A percentile compares a stretch with the other conserved stretches of the same genome.
phyloP scores from a whole-genome alignment of 2,888 invertebrate genomes.

The Actias luna region DNA sequence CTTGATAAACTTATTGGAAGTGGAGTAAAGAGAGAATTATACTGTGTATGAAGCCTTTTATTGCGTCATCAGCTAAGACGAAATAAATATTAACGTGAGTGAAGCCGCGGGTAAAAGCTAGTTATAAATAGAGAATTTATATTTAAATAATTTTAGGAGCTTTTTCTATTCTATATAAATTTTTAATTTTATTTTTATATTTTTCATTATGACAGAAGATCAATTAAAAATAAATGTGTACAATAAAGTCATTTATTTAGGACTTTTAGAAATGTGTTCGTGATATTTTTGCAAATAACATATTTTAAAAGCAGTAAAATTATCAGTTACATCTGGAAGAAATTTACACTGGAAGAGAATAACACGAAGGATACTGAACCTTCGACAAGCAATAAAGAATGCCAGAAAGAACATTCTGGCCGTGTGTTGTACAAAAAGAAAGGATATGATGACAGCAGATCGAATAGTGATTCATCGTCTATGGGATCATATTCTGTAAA shows the following conservation, averaged over 20 bases:
- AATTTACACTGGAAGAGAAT: conserved; percentile 50
- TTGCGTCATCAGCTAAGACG: too few relatives aligned
- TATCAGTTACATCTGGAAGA: conserved; percentile 47
- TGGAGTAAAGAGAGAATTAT: too few relatives aligned
- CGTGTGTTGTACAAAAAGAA: conserved; percentile 29
- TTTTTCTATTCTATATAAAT: not conserved
- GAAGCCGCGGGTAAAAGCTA: too few relatives aligned
- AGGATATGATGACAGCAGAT: conserved; percentile 28
- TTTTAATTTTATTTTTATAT: not conserved
- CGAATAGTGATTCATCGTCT: conserved; percentile 35
- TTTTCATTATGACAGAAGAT: conserved; percentile 22
- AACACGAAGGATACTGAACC: conserved; percentile 38
- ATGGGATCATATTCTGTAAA: conserved; percentile 37
- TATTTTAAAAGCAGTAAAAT: conserved; percentile 40
- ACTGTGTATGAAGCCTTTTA: too few relatives aligned
- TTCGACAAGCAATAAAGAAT: conserved; percentile 48
- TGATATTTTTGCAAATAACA: not conserved
- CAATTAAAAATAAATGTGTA: conserved; percentile 27
- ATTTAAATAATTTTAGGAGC: too few relatives aligned
- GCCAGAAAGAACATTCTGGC: conserved; percentile 28
- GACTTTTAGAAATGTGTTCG: not conserved
- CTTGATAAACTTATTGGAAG: too few relatives aligned
- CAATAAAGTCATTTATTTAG: conserved; percentile 16
- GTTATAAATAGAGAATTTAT: too few relatives aligned
- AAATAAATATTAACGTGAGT: too few relatives aligned